These are phyloP conservation scores for Drosophila paracracens DNA, from an alignment of 2,888 invertebrate genomes.

Conservation along the genomic window DNA sequence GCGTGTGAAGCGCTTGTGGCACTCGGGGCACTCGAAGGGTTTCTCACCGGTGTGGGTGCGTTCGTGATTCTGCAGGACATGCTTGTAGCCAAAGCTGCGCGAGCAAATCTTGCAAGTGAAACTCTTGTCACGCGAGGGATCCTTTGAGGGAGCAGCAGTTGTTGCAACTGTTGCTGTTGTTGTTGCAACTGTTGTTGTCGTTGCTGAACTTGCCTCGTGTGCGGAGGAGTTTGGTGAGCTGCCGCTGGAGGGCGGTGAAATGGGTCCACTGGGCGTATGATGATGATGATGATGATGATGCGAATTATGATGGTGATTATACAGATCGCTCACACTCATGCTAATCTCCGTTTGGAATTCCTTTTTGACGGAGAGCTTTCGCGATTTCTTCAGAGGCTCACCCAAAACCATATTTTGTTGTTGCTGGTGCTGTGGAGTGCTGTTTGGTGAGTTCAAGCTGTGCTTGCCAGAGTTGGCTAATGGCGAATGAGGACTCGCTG, in stretches of 20 bases:
- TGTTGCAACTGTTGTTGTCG: constrained; percentile 8
- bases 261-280: constrained; percentile 83
- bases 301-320: constrained; percentile 26
- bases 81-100: constrained; percentile 96
- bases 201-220: constrained; percentile 57
- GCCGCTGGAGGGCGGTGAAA: constrained; percentile 87
- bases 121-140: constrained; percentile 90
- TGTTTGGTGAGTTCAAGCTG: constrained; percentile 69
- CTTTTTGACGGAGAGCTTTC: constrained; percentile 83
- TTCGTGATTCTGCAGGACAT: constrained; percentile 97
- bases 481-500: constrained; percentile 84
- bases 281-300: constrained; percentile 1
- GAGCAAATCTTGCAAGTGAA: constrained; percentile 96
- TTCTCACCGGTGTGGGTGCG: constrained; percentile 98
- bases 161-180: constrained; percentile 11
- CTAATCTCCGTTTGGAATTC: constrained; percentile 83
- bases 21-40: constrained; percentile 96
- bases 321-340: constrained; percentile 81
- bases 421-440: constrained; percentile 59
- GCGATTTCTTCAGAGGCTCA: constrained; percentile 79
- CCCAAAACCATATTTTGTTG: constrained; percentile 47
- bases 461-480: constrained; percentile 66
- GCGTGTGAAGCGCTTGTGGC: constrained; percentile 95
- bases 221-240: constrained; percentile 86
- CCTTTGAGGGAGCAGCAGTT: constrained; percentile 74